Evolutionary conservation across 2,113 vertebrate species (phyloP).

Genomic region (Salvelinus alpinus): DNA sequence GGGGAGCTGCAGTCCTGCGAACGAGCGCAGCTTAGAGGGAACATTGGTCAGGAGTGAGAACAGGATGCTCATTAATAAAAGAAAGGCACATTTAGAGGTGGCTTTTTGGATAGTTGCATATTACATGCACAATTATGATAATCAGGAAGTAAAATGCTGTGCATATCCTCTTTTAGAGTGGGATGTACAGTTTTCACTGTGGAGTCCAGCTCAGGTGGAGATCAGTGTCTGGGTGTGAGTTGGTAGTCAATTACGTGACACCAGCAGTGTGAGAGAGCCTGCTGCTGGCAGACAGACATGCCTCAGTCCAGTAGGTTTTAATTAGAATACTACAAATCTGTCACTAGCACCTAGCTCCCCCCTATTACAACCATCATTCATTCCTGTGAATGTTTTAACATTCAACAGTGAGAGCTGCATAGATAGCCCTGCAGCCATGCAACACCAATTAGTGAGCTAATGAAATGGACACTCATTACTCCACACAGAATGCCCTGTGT

Average conservation of each 20-base stretch:
- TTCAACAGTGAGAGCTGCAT: slow-evolving; percentile 26
- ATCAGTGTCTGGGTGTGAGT: background rate
- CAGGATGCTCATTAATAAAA: slow-evolving; percentile 17
- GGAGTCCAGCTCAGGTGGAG: slow-evolving; percentile 15
- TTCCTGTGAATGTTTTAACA: slow-evolving; percentile 47
- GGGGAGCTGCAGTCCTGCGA: too few species aligned
- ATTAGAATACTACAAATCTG: slow-evolving; percentile 54
- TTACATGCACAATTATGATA: background rate
- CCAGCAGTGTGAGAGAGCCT: background rate
- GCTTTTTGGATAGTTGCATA: background rate
- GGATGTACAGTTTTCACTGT: background rate
- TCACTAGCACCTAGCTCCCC: slow-evolving; percentile 47
- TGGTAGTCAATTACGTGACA: background rate
- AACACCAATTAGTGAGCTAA: slow-evolving; percentile 60
- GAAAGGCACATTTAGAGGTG: background rate
- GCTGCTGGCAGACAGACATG: background rate
- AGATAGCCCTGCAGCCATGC: slow-evolving; percentile 42
- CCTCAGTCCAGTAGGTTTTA: slow-evolving; percentile 44
- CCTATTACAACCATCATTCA: slow-evolving; percentile 62
- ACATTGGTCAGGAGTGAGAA: slow-evolving; percentile 32
- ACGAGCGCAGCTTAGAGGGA: too few species aligned
- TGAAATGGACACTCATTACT: slow-evolving; percentile 58
- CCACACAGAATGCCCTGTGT: slow-evolving; percentile 21
- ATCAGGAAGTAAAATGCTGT: background rate
- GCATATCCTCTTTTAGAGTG: background rate